Evolutionary conservation across 2,888 invertebrate genomes (phyloP), one percentile per base, ranked within the genome.

Genomic region (Asteroscopus sphinx): DNA sequence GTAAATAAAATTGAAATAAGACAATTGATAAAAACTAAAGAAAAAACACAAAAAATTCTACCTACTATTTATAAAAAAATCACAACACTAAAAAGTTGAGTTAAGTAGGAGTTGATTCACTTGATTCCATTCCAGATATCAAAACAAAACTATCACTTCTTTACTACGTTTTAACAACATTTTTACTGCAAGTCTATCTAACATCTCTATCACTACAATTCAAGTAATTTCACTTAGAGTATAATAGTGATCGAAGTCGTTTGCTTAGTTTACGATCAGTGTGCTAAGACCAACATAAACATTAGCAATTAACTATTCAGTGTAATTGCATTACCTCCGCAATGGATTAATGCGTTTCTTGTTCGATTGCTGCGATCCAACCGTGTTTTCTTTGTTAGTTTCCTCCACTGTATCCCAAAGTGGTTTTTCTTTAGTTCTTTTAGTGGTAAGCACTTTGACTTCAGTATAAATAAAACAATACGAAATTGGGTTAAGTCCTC

Each of bases 301-400:
- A 69, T 61, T 65, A 69, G 61, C 55, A 73, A 73, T 71, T 73
- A 68, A 65, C 60, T 65, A 73, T 73, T 65, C 65, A 71, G 58
- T 52, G 69, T 71, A 71, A 71, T 71, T 70, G 61, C 58, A 61
- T 71, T 73, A 61, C 55, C 69, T 51, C 55, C 55, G 42, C 57
- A 73, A 58, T 61, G 39, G 65, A 71, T 69, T 65, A 69, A 71
- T 73, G 68, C 48, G 65, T 65, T 71, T 33, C 47, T 28, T n/a
- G 66, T 60, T 63, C 63, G 58, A 70, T 70, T 56, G 44, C 46
- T 62, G 30, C 58, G 41, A 62, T 58, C 46, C 53, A 36, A 53
- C 12, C 30, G 36, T 41, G 42, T 61, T 65, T 65, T 52, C 66
- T 53, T 58, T 26, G 13, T 61, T 65, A 44, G 42, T 51, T 54